These are phyloP conservation scores for Ostrea edulis DNA, from an alignment of 1,140 invertebrate species.

Conservation along the genomic window DNA sequence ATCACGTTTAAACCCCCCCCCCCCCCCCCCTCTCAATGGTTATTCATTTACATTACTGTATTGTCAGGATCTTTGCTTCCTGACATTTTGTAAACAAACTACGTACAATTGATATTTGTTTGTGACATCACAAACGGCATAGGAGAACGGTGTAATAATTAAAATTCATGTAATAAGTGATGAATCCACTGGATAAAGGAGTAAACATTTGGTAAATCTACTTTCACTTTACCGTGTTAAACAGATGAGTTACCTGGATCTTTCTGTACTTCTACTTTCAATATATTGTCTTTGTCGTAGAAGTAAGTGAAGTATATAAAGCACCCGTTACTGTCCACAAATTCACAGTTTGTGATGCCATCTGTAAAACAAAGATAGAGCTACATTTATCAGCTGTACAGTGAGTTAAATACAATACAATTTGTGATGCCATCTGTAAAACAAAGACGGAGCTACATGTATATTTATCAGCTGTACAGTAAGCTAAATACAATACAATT, in stretches of 20 bases:
- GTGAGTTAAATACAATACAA: slow-evolving; percentile 54
- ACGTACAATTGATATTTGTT: too few species aligned
- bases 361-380: slow-evolving; percentile 53
- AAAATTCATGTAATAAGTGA: too few species aligned
- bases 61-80: too few species aligned
- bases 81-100: too few species aligned
- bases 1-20: too few species aligned
- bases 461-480: neutral
- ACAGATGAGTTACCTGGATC: slow-evolving; percentile 70
- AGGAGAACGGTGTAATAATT: too few species aligned
- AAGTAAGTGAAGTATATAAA: slow-evolving; percentile 79
- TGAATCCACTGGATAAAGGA: too few species aligned
- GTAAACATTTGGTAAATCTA: too few species aligned
- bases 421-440: slow-evolving; percentile 61
- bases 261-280: slow-evolving; percentile 72
- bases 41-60: too few species aligned
- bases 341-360: slow-evolving; percentile 70
- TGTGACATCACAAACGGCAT: too few species aligned
- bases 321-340: slow-evolving; percentile 80
- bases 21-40: too few species aligned
- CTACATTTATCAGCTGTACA: neutral
- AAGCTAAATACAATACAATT: slow-evolving; percentile 57
- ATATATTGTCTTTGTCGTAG: slow-evolving; percentile 65
- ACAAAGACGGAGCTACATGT: neutral
- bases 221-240: too few species aligned